Percentiles rank a stretch among this genome's conserved stretches.
phyloP scores from a whole-genome alignment of 2,888 invertebrate species.

The Lymantria monacha region DNA sequence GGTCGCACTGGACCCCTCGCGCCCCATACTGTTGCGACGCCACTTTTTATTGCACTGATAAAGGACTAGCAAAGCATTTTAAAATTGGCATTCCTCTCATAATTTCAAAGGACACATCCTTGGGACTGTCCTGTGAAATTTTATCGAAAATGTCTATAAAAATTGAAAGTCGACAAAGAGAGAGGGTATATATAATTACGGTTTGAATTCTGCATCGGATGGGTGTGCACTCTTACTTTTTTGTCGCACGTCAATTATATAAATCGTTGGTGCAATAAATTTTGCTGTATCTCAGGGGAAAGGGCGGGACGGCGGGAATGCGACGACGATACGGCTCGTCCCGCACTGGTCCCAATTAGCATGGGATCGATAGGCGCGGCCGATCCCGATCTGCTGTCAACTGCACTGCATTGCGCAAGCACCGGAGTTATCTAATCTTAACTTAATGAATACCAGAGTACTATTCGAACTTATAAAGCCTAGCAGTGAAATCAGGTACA shows the following conservation, averaged over 20 bases:
- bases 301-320: constrained; percentile 63
- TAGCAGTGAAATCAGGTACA: constrained; percentile 17
- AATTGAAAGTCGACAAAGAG: constrained; percentile 51
- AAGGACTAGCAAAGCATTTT: constrained; percentile 76
- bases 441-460: constrained; percentile 69
- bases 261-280: constrained; percentile 81
- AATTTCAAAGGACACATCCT: constrained; percentile 76
- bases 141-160: constrained; percentile 70
- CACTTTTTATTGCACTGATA: constrained; percentile 61
- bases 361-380: constrained; percentile 77
- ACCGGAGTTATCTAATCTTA: constrained; percentile 69
- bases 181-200: constrained; percentile 71
- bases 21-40: constrained; percentile 42
- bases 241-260: constrained; percentile 80
- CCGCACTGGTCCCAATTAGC: constrained; percentile 76
- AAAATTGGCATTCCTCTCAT: constrained; percentile 80
- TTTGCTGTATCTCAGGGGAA: constrained; percentile 75
- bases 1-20: constrained; percentile 35
- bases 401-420: constrained; percentile 67
- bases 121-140: constrained; percentile 56
- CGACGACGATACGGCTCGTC: constrained; percentile 62
- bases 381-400: constrained; percentile 75
- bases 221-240: constrained; percentile 76
- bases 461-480: constrained; percentile 49
- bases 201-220: constrained; percentile 62